A percentile compares a stretch with the other conserved stretches of the same genome.
phyloP scores from a whole-genome alignment of 2,797 vertebrate genomes.

The Adelosebastes latens region DNA sequence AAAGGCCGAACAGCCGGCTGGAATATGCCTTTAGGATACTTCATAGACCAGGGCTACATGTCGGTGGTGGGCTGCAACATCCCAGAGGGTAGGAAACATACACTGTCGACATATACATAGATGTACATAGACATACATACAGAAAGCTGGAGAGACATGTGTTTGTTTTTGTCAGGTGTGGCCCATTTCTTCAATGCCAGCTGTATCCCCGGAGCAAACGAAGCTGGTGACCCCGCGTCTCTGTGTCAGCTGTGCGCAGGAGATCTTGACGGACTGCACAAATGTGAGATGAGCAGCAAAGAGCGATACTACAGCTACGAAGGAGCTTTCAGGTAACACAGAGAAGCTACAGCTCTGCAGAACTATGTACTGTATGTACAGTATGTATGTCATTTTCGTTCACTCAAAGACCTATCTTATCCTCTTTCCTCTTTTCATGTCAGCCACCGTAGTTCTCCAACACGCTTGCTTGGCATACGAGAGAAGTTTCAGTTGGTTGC shows the following conservation, averaged over 20 bases:
- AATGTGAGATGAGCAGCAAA: slow-evolving; percentile 78
- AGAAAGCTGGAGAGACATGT: neutral
- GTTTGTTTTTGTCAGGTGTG: slow-evolving; percentile 80
- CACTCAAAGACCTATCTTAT: neutral
- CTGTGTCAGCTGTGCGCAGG: slow-evolving; percentile 91
- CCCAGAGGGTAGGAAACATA: slow-evolving; percentile 76
- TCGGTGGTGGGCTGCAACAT: slow-evolving; percentile 90
- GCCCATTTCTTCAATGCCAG: slow-evolving; percentile 89
- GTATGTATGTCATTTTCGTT: neutral
- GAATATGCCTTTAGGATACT: slow-evolving; percentile 91
- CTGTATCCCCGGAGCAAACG: slow-evolving; percentile 89
- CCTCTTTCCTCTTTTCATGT: neutral
- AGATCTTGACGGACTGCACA: slow-evolving; percentile 61
- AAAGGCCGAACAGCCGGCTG: slow-evolving; percentile 91
- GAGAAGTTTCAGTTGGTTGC: too few relatives aligned
- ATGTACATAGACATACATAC: neutral
- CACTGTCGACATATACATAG: neutral
- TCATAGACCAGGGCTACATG: slow-evolving; percentile 89
- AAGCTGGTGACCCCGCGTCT: slow-evolving; percentile 67
- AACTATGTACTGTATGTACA: neutral
- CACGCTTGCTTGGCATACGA: too few relatives aligned
- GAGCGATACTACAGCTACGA: slow-evolving; percentile 89
- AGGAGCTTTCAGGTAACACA: slow-evolving; percentile 92
- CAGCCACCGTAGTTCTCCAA: too few relatives aligned
- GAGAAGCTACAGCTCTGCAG: neutral